Evolutionary conservation across 2,888 invertebrate species (phyloP), one percentile per base, ranked within the genome.

Genomic region (Philopedon plagiatum): DNA sequence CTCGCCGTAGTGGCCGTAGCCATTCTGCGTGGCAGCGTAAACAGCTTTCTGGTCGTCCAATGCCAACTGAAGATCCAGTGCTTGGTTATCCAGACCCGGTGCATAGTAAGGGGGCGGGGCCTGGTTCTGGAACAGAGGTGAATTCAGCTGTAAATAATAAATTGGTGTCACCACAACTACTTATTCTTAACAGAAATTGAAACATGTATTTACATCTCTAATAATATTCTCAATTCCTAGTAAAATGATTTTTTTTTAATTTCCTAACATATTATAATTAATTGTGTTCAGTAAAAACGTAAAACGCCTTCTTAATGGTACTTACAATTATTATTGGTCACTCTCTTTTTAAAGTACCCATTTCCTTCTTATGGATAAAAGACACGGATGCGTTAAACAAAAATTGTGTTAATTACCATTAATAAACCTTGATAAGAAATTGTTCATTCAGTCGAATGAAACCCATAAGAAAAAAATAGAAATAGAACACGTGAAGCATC

Each of bases 21-120:
- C 94, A 71, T 94, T 93, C 81, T 95, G 95, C 21, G 93, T 91
- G 5, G 93, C 93, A 5, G 93, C 93, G 84, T 94, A 95, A 60
- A 94, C 92, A 68, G 92, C 94, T 86, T 96, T 96, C 5, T 94
- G 93, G 81, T 96, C 96, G 80, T 95, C 95, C 86, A 94, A 89
- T 7, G 92, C 91, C 67, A 95, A 84, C 56, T 75, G 75, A 79
- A 95, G 88, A 81, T 96, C 96, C 49, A 96, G 86, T 26, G 95
- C 96, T 86, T 96, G 96, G 85, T 96, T 96, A 86, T 96, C 96
- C 89, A 94, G 91, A 0, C 94, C 94, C 54, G 93, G 90, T n/a
- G 75, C 75, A 82, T 95, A 95, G 80, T 96, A 96, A 0, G 95
- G 95, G 32, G 95, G 95, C 19, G 95, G 95, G 0, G 94, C 94